Conservation (phyloP, 2,113 vertebrate genomes). For the Numida meleagris region DNA sequence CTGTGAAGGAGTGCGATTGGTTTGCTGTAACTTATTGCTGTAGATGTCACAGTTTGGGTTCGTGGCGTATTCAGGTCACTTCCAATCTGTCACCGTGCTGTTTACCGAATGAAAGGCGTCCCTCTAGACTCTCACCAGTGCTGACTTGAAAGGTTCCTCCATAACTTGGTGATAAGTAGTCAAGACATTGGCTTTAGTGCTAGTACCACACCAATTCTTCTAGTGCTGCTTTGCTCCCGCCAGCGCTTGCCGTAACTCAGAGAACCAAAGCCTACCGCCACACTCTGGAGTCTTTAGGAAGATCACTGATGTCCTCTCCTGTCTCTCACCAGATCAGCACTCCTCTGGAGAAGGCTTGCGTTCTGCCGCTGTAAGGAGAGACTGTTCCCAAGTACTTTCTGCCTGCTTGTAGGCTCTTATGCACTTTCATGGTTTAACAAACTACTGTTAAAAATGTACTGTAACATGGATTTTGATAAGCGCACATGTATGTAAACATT, state of each 20-base stretch:
- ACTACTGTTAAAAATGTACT: constrained; percentile 74
- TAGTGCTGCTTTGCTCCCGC: background rate
- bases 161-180: background rate
- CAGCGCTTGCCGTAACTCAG: constrained; percentile 8
- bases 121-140: background rate
- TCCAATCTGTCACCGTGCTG: background rate
- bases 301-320: constrained; percentile 40
- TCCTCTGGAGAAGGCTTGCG: constrained; percentile 36
- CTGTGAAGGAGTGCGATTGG: background rate
- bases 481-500: constrained; percentile 71
- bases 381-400: constrained; percentile 69
- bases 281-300: constrained; percentile 44
- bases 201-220: background rate
- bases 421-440: constrained; percentile 74
- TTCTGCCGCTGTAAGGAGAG: constrained; percentile 54
- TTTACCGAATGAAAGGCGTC: background rate
- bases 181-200: constrained; percentile 2
- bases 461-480: constrained; percentile 71
- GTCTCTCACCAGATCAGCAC: constrained; percentile 5
- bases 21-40: background rate
- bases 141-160: constrained; percentile 12
- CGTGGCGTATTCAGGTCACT: background rate
- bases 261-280: background rate
- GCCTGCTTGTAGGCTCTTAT: constrained; percentile 73
- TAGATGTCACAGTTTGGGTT: background rate